Base-by-base conservation (phyloP, 2,888 invertebrate genomes). In the Ecdyonurus torrentis region DNA sequence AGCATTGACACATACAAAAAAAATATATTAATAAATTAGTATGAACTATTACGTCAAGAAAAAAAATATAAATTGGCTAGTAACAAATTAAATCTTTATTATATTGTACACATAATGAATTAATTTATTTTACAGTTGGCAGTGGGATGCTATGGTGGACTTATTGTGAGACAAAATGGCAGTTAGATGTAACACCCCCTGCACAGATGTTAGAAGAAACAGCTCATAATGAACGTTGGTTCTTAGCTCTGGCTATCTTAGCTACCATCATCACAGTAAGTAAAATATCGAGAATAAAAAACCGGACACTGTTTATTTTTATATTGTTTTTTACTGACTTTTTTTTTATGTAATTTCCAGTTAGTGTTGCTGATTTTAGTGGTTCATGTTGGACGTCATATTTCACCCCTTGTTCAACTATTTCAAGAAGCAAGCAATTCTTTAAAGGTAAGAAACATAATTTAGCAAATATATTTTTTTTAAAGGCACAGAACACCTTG, bases 341-440 rank as follows among this genome's bases (percentile, higher is more conserved):
- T 64, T 23, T 53, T 61, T n/a, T n/a, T n/a, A n/a, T n/a, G n/a
- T n/a, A n/a, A n/a, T n/a, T n/a, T n/a, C n/a, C 72, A 89, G 89
- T 74, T 87, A 0, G 81, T 90, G 64, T 76, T 92, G 61, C 72
- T 91, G 59, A 75, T 89, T 52, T 78, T 91, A 55, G 83, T 91
- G 25, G 82, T 85, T 70, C 84, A 86, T 67, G 82, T 92, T 77
- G 81, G 91, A 61, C 86, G 89, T 69, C 84, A 91, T 69, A 84
- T 95, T 0, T 83, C 85, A 52, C 88, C 93, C 70, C 78, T 95
- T 69, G 85, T 91, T 0, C 84, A 87, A 22, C 76, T 96, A 64
- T 95, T 96, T 73, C 86, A 86, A 71, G 94, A 95, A 76, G 92
- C 95, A 1, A 91, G 92, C 18, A 84, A 86, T 70, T 95, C 93